These are phyloP conservation scores for Brenthis daphne DNA, from an alignment of 2,888 invertebrate species.

Conservation along the genomic window DNA sequence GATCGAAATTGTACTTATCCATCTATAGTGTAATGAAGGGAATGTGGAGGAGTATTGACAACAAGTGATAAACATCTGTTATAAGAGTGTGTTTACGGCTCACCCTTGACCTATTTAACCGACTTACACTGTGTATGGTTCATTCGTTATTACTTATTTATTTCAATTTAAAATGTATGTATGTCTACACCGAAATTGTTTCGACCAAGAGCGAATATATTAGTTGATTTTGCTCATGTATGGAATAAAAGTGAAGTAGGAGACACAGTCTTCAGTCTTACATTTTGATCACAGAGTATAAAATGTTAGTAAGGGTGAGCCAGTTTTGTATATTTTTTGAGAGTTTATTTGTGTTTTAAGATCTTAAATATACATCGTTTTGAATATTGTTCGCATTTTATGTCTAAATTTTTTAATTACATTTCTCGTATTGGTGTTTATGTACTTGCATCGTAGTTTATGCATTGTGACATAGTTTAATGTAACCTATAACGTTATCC, in stretches of 20 bases:
- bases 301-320: constrained; percentile 37
- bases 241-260: too few species aligned
- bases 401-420: constrained; percentile 23
- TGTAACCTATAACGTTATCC: constrained; percentile 39
- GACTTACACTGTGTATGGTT: background rate
- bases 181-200: background rate
- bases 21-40: constrained; percentile 71
- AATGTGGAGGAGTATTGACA: constrained; percentile 60
- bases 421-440: constrained; percentile 25
- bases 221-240: too few species aligned
- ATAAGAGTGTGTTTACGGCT: constrained; percentile 50
- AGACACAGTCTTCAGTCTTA: too few species aligned
- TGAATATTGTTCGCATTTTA: constrained; percentile 39
- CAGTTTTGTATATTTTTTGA: constrained; percentile 54
- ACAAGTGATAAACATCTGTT: constrained; percentile 55
- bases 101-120: constrained; percentile 39
- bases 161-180: constrained; percentile 39
- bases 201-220: too few species aligned
- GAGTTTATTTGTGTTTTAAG: constrained; percentile 60
- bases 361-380: constrained; percentile 45
- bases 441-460: constrained; percentile 54
- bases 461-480: constrained; percentile 39
- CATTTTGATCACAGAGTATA: constrained; percentile 17
- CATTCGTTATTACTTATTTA: background rate
- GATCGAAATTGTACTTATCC: constrained; percentile 77